phyloP scores from a whole-genome alignment of 2,888 invertebrate species.

The Drosophila helvetica region DNA sequence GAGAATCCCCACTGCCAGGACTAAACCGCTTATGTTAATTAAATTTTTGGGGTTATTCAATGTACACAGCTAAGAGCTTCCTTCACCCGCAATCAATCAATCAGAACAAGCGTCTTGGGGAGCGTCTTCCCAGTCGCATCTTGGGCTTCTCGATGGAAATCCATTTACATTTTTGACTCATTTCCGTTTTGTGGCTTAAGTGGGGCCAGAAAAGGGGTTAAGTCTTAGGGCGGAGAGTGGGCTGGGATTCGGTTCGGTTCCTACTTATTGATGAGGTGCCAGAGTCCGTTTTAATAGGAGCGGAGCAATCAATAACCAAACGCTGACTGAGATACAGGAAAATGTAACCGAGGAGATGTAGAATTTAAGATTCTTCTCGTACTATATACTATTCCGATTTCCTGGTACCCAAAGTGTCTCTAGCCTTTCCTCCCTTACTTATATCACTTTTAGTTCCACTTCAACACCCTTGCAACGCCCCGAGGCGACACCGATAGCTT shows the following conservation, averaged over 20 bases:
- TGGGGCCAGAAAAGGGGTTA: slow-evolving; percentile 39
- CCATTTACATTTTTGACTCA: slow-evolving; percentile 57
- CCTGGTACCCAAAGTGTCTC: too few relatives aligned
- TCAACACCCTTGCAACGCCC: slow-evolving; percentile 28
- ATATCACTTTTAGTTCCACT: slow-evolving; percentile 30
- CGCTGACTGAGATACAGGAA: slow-evolving; percentile 38
- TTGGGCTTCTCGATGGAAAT: slow-evolving; percentile 42
- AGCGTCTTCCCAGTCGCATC: background rate
- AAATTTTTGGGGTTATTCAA: slow-evolving; percentile 52
- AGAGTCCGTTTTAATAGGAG: slow-evolving; percentile 26
- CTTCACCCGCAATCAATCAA: slow-evolving; percentile 64
- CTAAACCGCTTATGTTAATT: slow-evolving; percentile 77
- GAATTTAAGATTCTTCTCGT: background rate
- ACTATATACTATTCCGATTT: background rate
- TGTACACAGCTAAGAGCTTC: slow-evolving; percentile 29
- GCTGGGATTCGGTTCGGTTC: background rate
- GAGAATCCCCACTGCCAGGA: background rate
- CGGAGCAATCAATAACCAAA: slow-evolving; percentile 51
- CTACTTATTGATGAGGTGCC: slow-evolving; percentile 59
- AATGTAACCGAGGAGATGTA: background rate
- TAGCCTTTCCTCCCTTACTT: background rate
- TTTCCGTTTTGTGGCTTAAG: slow-evolving; percentile 29
- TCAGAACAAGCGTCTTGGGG: slow-evolving; percentile 16
- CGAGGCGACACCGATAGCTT: slow-evolving; percentile 14
- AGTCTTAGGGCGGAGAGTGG: background rate